phyloP scores from a whole-genome alignment of 2,888 invertebrate genomes.

The Leucania comma region DNA sequence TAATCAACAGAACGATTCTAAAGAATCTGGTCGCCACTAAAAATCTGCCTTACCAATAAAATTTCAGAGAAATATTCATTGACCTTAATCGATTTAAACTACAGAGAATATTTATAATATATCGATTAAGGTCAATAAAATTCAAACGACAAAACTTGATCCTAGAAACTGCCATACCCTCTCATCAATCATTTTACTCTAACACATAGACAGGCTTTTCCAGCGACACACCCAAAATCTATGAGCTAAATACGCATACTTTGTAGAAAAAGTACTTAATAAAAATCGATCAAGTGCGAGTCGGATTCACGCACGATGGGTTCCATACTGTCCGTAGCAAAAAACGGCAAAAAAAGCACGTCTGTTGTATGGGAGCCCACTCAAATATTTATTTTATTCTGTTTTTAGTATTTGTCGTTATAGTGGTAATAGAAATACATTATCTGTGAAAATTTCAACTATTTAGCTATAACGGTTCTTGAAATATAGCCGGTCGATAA shows the following conservation, averaged over 20 bases:
- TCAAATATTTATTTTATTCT: no score
- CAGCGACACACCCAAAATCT: not conserved
- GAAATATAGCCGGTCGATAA: no score
- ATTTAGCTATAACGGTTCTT: no score
- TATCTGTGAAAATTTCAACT: no score
- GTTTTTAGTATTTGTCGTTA: no score
- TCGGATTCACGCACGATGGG: no score
- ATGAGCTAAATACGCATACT: not conserved
- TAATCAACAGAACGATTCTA: not conserved
- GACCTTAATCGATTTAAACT: conserved; percentile 30
- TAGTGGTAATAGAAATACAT: no score
- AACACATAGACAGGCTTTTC: not conserved
- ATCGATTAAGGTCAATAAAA: conserved; percentile 32
- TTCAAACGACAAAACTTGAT: conserved; percentile 4
- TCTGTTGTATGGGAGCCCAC: no score
- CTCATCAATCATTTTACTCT: conserved; percentile 17
- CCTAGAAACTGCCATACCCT: not conserved
- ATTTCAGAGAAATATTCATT: conserved; percentile 17
- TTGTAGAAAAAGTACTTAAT: conserved; percentile 1
- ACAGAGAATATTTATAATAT: conserved; percentile 16
- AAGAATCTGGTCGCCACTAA: not conserved
- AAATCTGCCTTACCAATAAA: not conserved
- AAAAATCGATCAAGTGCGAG: no score
- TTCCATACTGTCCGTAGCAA: no score
- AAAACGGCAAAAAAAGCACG: no score